phyloP scores from a whole-genome alignment of 2,888 invertebrate genomes.

The Acronicta leporina region DNA sequence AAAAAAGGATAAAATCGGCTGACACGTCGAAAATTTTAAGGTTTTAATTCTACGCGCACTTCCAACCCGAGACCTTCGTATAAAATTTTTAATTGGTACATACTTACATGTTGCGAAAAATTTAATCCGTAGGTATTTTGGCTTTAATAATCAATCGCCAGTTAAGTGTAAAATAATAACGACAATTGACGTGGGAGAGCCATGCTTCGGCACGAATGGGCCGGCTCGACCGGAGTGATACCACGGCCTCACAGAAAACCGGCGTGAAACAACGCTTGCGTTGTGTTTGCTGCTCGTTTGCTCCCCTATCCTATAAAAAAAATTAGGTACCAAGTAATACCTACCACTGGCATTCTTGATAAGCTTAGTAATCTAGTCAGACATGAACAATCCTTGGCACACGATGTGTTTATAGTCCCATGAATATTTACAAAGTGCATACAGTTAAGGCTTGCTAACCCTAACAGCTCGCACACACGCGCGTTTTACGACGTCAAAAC shows the following conservation, averaged over 20 bases:
- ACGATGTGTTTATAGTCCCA: constrained; percentile 43
- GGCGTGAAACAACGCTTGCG: too few relatives aligned
- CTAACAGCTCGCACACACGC: constrained; percentile 63
- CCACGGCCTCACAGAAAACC: too few relatives aligned
- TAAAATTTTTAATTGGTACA: not conserved
- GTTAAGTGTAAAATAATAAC: constrained; percentile 21
- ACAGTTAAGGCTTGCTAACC: constrained; percentile 57
- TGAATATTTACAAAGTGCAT: constrained; percentile 53
- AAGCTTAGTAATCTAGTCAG: constrained; percentile 27
- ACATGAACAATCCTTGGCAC: constrained; percentile 39
- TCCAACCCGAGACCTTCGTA: not conserved
- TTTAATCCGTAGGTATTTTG: not conserved
- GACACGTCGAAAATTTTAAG: too few relatives aligned
- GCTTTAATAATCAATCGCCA: constrained; percentile 2
- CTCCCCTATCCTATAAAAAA: too few relatives aligned
- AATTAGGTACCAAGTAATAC: too few relatives aligned
- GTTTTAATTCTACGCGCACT: constrained; percentile 2
- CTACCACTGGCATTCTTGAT: constrained; percentile 6
- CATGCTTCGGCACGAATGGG: too few relatives aligned
- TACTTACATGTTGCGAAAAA: not conserved
- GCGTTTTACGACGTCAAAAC: constrained; percentile 69
- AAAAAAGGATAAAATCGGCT: constrained; percentile 12
- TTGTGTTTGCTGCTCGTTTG: too few relatives aligned
- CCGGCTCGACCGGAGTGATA: too few relatives aligned
- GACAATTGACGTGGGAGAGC: not conserved